Percentiles rank a stretch among this genome's conserved stretches.
Evolutionary conservation across 2,113 vertebrate species (phyloP).

Genomic region (Furnarius figulus): DNA sequence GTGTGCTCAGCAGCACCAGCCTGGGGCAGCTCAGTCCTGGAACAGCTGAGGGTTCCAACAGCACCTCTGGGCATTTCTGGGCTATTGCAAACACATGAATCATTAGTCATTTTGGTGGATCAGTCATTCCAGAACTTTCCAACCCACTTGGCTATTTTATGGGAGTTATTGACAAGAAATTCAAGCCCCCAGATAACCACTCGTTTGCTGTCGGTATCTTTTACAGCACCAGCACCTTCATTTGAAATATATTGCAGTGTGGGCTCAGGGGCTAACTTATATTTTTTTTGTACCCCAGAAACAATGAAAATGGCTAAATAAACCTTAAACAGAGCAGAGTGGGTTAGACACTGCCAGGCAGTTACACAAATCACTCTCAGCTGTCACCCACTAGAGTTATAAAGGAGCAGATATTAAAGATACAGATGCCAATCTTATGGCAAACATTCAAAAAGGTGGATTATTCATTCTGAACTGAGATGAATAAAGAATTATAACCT

Average conservation of each 20-base stretch:
- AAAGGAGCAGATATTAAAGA: not conserved
- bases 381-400: not conserved
- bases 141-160: not conserved
- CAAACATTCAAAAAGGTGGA: not conserved
- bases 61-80: not conserved
- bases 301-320: not conserved
- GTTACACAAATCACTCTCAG: not conserved
- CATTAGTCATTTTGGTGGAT: not conserved
- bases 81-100: not conserved
- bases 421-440: not conserved
- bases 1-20: not conserved
- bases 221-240: slow-evolving; percentile 3
- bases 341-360: not conserved
- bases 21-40: not conserved
- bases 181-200: not conserved
- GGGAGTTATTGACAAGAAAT: not conserved
- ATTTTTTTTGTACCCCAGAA: not conserved
- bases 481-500: not conserved
- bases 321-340: not conserved
- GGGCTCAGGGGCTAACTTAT: not conserved
- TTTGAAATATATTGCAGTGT: not conserved
- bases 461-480: not conserved
- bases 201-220: not conserved
- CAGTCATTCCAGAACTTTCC: not conserved
- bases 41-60: not conserved